Evolutionary conservation across 2,113 vertebrate genomes (phyloP).

Genomic region (Ginglymostoma cirratum): DNA sequence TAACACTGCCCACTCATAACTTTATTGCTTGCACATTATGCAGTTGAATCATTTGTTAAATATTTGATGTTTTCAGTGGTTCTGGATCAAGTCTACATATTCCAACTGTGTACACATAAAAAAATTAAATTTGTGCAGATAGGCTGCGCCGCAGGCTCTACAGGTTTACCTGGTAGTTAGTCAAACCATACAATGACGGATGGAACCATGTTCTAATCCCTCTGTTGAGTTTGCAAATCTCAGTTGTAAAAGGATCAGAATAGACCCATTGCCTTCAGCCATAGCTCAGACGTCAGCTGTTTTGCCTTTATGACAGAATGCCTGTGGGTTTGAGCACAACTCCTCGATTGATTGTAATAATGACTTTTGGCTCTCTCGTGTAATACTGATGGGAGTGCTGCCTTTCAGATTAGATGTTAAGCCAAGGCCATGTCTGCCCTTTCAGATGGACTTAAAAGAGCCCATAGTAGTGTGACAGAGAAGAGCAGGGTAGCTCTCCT

Average conservation of each 20-base stretch:
- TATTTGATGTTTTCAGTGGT: slow-evolving; percentile 27
- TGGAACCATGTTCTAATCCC: background rate
- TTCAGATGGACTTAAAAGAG: background rate
- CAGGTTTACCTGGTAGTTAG: slow-evolving; percentile 10
- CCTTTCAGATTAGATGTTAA: background rate
- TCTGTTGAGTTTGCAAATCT: background rate
- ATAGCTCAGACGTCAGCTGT: background rate
- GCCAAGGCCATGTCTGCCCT: background rate
- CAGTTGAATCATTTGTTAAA: slow-evolving; percentile 34
- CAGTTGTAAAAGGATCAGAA: background rate
- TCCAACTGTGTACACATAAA: background rate
- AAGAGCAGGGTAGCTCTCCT: background rate
- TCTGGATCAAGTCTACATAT: background rate
- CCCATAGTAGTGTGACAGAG: background rate
- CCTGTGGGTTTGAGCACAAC: background rate
- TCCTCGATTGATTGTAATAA: background rate
- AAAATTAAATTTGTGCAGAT: background rate
- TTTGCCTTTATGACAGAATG: background rate
- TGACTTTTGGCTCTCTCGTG: background rate
- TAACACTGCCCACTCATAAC: slow-evolving; percentile 8
- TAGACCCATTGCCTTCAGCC: background rate
- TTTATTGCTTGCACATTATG: background rate
- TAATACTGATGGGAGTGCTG: background rate
- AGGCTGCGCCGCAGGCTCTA: background rate
- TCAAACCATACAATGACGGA: background rate